A percentile compares a stretch with the other conserved stretches of the same genome.
phyloP scores from a whole-genome alignment of 2,113 vertebrate species.

The Thinocorus orbignyianus region DNA sequence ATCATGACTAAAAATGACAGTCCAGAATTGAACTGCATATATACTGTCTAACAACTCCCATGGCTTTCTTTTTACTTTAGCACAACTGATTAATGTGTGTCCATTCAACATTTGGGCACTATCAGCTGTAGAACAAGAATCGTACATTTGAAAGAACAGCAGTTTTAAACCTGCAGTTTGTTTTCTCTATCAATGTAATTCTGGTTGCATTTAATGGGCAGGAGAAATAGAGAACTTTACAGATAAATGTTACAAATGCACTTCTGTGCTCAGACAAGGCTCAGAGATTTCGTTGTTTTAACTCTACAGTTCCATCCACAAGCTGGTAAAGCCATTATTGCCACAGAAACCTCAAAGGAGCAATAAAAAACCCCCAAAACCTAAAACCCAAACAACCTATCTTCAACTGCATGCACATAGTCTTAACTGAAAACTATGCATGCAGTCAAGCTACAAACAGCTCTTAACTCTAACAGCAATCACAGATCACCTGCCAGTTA shows the following conservation, averaged over 20 bases:
- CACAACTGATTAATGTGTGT: not conserved
- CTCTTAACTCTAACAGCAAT: not conserved
- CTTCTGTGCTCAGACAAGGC: not conserved
- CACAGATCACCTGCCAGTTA: not conserved
- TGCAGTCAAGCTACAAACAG: not conserved
- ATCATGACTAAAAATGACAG: not conserved
- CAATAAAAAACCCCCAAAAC: not conserved
- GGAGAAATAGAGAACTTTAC: not conserved
- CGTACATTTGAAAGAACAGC: not conserved
- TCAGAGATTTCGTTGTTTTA: not conserved
- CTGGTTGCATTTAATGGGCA: not conserved
- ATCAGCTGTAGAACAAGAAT: not conserved
- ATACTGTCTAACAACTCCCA: not conserved
- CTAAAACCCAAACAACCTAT: not conserved
- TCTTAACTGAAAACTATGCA: not conserved
- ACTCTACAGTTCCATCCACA: not conserved
- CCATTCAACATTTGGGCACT: not conserved
- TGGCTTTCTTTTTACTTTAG: not conserved
- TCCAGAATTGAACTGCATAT: not conserved
- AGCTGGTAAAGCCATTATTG: slow-evolving; percentile 30
- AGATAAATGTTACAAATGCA: not conserved
- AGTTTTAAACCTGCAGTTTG: not conserved
- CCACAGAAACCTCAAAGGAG: not conserved
- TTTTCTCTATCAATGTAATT: not conserved
- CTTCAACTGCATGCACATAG: not conserved